These are phyloP conservation scores for Drosophila acutilabella DNA, from an alignment of 2,888 invertebrate species.

Conservation along the genomic window DNA sequence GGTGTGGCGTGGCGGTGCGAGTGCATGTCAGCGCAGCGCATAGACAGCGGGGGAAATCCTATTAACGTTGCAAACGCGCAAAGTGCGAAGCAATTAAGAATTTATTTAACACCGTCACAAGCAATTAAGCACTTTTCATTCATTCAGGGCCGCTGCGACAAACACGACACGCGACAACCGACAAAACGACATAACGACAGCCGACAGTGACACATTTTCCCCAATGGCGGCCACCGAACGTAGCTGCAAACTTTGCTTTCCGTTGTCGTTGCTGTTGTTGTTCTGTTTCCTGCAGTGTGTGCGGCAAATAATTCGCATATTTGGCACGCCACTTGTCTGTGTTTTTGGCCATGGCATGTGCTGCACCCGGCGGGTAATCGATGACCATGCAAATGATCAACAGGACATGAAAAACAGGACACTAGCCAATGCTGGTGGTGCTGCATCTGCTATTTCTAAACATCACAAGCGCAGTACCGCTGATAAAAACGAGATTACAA, in stretches of 20 bases:
- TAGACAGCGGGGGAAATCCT: conserved; percentile 74
- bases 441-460: conserved; percentile 52
- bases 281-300: conserved; percentile 52
- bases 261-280: conserved; percentile 8
- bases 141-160: conserved; percentile 69
- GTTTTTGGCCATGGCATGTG: conserved; percentile 50
- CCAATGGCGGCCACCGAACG: conserved; percentile 41
- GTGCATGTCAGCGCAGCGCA: conserved; percentile 9
- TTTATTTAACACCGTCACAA: conserved; percentile 85
- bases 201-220: conserved; percentile 55
- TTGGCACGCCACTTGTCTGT: conserved; percentile 68
- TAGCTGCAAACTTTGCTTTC: neutral
- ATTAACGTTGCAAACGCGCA: conserved; percentile 84
- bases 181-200: conserved; percentile 20
- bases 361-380: conserved; percentile 59
- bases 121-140: conserved; percentile 84
- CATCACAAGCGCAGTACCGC: conserved; percentile 51
- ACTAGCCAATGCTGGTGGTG: conserved; percentile 11
- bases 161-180: conserved; percentile 26
- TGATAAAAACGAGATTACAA: conserved; percentile 58
- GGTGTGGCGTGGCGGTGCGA: neutral
- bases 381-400: conserved; percentile 72
- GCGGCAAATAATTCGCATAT: conserved; percentile 73
- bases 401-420: conserved; percentile 40
- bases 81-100: conserved; percentile 85